Evolutionary conservation across 1,140 invertebrate genomes (phyloP), one percentile per base, ranked within the genome.

Genomic region (Panagrolaimus sp.): DNA sequence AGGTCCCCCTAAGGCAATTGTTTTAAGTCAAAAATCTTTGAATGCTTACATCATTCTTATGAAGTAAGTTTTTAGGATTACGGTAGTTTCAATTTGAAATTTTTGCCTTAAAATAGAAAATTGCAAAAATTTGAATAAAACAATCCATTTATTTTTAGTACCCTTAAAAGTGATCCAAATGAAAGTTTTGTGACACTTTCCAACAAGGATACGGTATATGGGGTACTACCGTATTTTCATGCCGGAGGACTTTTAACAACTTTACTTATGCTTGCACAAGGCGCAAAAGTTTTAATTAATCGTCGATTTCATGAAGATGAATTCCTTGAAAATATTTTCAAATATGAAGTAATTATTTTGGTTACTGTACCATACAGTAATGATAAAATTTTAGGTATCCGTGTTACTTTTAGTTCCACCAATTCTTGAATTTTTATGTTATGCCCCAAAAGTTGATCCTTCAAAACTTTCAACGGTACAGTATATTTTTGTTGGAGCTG

Each of bases 171-270:
- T 3, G 21, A 21, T 58, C 28, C 52, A 21, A 58, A 58, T 2
- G 52, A 28, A 12, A 12, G 14, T 5, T 58, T 58, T 58, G 52
- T 58, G 4, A 58, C 52, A 2, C 48, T 65, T 26, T 38, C 52
- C 8, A 43, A 65, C 24, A 24, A 44, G 17, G 70, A 69, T 58
- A 46, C 38, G 55, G 63, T 63, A 38, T 68, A 68, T 45, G 73
- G 73, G 38, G 63, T 76, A 43, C 48, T 76, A 46, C 75, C 75
- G 26, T 76, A 65, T 38, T 76, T 76, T 45, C 75, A 76, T 67
- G 72, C 75, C 15, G 75, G 75, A 7, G 75, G 75, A 10, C 71
- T 76, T 1, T 48, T 76, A 21, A 77, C 75, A 43, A 47, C 67
- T 70, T 69, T 65, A 44, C 45, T 58, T 3, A 75, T 76, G 72